These are phyloP conservation scores for Linyphia triangularis DNA, from an alignment of 2,888 invertebrate species.

Conservation along the genomic window DNA sequence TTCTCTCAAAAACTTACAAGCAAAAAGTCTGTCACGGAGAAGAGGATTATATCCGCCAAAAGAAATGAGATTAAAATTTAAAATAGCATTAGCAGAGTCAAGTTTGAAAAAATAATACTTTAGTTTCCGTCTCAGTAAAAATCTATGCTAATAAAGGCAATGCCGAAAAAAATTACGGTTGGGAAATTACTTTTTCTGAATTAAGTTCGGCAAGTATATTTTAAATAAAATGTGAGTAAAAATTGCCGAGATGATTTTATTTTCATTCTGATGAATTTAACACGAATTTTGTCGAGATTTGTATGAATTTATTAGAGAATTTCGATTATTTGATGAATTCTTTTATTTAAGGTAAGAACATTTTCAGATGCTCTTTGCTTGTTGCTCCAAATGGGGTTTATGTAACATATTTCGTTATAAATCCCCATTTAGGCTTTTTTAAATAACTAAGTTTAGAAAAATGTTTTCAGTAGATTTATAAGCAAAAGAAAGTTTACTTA, in stretches of 20 bases:
- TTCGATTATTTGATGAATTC: no score
- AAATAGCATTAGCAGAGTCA: conserved; percentile 42
- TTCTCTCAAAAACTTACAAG: background rate
- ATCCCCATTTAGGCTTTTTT: no score
- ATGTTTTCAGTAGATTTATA: no score
- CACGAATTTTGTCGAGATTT: no score
- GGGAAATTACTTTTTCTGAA: background rate
- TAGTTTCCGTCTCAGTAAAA: background rate
- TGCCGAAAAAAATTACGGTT: background rate
- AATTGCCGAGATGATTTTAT: background rate
- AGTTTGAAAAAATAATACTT: background rate
- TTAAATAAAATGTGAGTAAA: background rate
- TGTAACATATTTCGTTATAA: no score
- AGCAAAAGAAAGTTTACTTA: no score
- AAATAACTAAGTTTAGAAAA: no score
- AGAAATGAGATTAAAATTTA: conserved; percentile 67
- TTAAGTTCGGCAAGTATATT: background rate
- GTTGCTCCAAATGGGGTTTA: no score
- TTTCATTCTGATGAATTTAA: background rate
- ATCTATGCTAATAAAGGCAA: conserved; percentile 2
- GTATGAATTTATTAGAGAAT: no score
- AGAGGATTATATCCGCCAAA: conserved; percentile 34
- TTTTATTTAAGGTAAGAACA: no score
- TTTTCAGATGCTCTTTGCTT: no score
- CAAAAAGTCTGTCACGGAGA: conserved; percentile 20